These are phyloP conservation scores for Sebastes matsubarae DNA, from an alignment of 2,797 vertebrate genomes.

Conservation along the genomic window DNA sequence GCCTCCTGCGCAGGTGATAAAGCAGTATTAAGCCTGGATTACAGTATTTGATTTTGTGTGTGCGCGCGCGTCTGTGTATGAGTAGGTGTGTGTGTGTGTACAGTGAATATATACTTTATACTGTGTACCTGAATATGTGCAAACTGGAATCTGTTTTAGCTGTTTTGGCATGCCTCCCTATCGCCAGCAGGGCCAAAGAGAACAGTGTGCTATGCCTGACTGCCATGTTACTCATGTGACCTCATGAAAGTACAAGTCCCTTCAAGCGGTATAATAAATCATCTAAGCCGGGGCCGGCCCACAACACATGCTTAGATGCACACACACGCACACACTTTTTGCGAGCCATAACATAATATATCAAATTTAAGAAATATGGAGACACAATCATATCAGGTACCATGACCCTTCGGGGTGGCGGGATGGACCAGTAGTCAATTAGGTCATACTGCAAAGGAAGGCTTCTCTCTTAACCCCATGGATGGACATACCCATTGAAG, in stretches of 20 bases:
- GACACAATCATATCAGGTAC: conserved; percentile 18
- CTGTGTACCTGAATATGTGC: conserved; percentile 39
- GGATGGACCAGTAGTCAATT: conserved; percentile 3
- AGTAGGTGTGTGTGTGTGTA: not conserved
- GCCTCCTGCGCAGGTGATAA: conserved; percentile 60
- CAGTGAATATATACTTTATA: conserved; percentile 18
- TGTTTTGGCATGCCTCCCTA: conserved; percentile 50
- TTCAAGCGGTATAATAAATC: conserved; percentile 78
- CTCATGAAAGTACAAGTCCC: conserved; percentile 70
- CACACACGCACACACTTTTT: conserved; percentile 1
- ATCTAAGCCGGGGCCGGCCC: conserved; percentile 46
- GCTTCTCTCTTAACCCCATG: not conserved
- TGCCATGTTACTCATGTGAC: conserved; percentile 68
- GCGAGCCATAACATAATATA: conserved; percentile 21
- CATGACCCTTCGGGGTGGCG: conserved; percentile 5
- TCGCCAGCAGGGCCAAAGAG: conserved; percentile 51
- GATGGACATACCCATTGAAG: not conserved
- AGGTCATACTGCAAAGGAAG: conserved; percentile 1
- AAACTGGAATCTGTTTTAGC: conserved; percentile 32
- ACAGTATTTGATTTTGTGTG: conserved; percentile 49
- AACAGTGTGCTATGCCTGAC: conserved; percentile 43
- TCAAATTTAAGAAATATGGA: conserved; percentile 29
- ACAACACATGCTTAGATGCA: conserved; percentile 28
- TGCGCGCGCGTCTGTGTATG: not conserved
- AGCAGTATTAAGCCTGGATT: conserved; percentile 51